Evolutionary conservation across 2,797 vertebrate species (phyloP).

Genomic region (Mus minutoides): DNA sequence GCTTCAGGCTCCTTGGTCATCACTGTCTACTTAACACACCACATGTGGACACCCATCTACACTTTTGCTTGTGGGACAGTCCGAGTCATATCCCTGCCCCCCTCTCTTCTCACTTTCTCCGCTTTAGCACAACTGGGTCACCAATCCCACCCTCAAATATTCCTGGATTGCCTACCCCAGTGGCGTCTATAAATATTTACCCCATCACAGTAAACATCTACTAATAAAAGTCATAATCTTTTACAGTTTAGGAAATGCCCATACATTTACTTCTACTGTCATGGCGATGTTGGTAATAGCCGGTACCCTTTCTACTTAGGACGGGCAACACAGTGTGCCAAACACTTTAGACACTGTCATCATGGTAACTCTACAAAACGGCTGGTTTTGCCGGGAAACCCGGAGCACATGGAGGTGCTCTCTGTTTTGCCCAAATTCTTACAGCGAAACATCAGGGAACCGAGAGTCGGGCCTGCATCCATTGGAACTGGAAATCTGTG

Average conservation of each 20-base stretch:
- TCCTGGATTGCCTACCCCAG: neutral
- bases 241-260: neutral
- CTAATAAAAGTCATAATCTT: neutral
- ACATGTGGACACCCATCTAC: rapidly evolving
- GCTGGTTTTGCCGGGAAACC: neutral
- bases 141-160: neutral
- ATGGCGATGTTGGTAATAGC: neutral
- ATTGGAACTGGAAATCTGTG: neutral
- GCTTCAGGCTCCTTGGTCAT: neutral
- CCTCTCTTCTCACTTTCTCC: neutral
- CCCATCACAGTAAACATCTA: neutral
- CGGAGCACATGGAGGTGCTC: neutral
- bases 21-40: neutral
- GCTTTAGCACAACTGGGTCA: neutral
- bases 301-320: neutral
- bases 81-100: neutral
- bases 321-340: neutral
- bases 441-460: neutral
- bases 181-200: neutral
- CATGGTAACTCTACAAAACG: neutral
- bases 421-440: constrained; percentile 5
- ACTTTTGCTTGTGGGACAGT: neutral
- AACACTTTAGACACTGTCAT: neutral
- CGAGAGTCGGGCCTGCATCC: neutral
- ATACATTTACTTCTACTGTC: neutral